Evolutionary conservation across 2,113 vertebrate species (phyloP).

Genomic region (Monopterus albus): DNA sequence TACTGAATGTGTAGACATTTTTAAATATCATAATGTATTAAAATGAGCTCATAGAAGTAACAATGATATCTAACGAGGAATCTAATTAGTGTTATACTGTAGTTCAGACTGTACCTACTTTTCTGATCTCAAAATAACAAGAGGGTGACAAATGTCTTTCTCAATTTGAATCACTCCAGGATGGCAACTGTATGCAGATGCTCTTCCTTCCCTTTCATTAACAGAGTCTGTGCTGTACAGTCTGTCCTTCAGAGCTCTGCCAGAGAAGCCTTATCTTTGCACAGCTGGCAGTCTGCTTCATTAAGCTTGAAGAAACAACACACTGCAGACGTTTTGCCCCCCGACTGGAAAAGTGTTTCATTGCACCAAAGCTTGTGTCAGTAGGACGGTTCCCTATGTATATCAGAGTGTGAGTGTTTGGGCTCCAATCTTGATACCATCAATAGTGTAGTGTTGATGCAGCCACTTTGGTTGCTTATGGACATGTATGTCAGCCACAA

Average conservation of each 20-base stretch:
- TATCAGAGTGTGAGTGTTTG: conserved; percentile 7
- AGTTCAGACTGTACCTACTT: too few relatives aligned
- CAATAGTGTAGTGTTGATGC: conserved; percentile 9
- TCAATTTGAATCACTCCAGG: conserved; percentile 8
- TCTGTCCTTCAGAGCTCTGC: conserved; percentile 28
- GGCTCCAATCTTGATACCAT: not conserved
- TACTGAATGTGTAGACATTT: not conserved
- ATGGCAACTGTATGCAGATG: conserved; percentile 15
- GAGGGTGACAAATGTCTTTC: conserved; percentile 1
- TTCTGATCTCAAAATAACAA: too few relatives aligned
- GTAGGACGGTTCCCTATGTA: conserved; percentile 15
- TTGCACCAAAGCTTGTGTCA: conserved; percentile 40
- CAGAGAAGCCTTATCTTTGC: conserved; percentile 30
- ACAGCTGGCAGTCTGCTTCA: conserved; percentile 57
- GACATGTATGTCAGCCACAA: not conserved
- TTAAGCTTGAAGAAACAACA: conserved; percentile 39
- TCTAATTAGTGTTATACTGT: too few relatives aligned
- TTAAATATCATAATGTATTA: too few relatives aligned
- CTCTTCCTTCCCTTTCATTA: conserved; percentile 40
- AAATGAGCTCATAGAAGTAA: not conserved
- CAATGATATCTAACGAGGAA: not conserved
- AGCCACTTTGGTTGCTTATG: not conserved
- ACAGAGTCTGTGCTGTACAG: conserved; percentile 2
- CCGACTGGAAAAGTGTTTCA: conserved; percentile 27
- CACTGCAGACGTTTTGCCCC: conserved; percentile 34